These are phyloP conservation scores for Montipora capitata DNA, from an alignment of 92 coral and sea anemone species.

Conservation along the genomic window DNA sequence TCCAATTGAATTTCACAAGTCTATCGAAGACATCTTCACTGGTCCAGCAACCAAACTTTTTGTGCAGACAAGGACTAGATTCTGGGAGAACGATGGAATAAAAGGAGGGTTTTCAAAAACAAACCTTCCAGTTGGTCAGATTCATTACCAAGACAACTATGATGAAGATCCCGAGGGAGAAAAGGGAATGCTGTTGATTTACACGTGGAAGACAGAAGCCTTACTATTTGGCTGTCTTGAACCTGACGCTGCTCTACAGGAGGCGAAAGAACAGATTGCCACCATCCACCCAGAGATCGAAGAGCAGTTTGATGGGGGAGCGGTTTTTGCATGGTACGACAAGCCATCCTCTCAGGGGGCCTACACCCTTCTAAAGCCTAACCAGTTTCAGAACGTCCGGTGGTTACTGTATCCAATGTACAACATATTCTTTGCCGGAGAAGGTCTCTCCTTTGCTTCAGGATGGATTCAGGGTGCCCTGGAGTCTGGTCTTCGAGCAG, in stretches of 20 bases:
- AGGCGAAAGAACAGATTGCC: constrained; percentile 21
- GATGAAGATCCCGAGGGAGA: neutral
- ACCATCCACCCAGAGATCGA: constrained; percentile 25
- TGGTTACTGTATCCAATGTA: constrained; percentile 33
- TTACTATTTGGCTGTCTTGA: constrained; percentile 29
- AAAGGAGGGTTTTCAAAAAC: constrained; percentile 53
- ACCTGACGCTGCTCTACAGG: neutral
- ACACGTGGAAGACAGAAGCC: neutral
- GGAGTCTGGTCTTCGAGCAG: constrained; percentile 54
- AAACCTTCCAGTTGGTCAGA: constrained; percentile 51
- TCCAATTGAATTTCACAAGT: constrained; percentile 1
- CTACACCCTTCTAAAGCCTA: neutral
- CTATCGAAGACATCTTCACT: constrained; percentile 37
- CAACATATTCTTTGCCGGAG: constrained; percentile 50
- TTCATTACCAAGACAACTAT: constrained; percentile 21
- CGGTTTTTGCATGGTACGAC: too few species aligned
- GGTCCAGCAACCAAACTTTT: constrained; percentile 31
- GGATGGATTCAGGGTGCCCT: constrained; percentile 71
- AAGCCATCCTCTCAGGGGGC: neutral
- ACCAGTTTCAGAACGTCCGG: constrained; percentile 28
- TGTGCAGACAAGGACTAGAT: too few species aligned
- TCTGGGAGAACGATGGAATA: constrained; percentile 12
- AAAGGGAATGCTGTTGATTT: constrained; percentile 27
- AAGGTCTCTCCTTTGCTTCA: constrained; percentile 38
- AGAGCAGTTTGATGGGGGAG: too few species aligned